phyloP scores from a whole-genome alignment of 2,113 vertebrate species.

The Embiotoca jacksoni region DNA sequence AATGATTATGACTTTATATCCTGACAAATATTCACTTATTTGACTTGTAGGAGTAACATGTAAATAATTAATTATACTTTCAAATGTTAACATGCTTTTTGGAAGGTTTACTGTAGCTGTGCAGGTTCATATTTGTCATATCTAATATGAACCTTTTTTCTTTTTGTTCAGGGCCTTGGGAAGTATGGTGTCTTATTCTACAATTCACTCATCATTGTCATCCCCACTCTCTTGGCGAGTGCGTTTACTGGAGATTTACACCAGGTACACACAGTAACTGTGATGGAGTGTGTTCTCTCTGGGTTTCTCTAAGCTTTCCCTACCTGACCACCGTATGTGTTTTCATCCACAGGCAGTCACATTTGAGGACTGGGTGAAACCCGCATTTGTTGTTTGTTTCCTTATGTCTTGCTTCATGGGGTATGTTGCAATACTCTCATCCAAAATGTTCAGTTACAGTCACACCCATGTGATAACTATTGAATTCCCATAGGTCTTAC shows the following conservation, averaged over 20 bases:
- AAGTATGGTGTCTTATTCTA: conserved; percentile 95
- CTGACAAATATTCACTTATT: no score
- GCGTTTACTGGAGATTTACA: conserved; percentile 89
- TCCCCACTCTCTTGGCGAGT: conserved; percentile 88
- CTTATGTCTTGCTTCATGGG: conserved; percentile 93
- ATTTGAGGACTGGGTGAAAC: conserved; percentile 89
- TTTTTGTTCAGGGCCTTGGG: conserved; percentile 87
- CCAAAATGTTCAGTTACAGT: neutral
- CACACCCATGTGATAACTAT: no score
- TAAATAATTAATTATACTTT: no score
- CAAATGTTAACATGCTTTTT: no score
- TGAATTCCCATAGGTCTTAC: neutral
- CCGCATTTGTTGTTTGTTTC: conserved; percentile 89
- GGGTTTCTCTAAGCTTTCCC: neutral
- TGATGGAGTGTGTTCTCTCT: neutral
- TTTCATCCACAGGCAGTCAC: conserved; percentile 82
- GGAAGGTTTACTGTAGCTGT: neutral
- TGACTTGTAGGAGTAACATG: no score
- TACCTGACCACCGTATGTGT: conserved; percentile 10
- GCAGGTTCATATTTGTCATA: neutral
- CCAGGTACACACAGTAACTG: conserved; percentile 76
- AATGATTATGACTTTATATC: no score
- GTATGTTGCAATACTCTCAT: conserved; percentile 80
- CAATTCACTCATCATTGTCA: conserved; percentile 91
- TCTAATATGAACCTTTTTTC: conserved; percentile 28